Evolutionary conservation across 2,113 vertebrate species (phyloP), one percentile per base, ranked within the genome.

Genomic region (Alligator mississippiensis): DNA sequence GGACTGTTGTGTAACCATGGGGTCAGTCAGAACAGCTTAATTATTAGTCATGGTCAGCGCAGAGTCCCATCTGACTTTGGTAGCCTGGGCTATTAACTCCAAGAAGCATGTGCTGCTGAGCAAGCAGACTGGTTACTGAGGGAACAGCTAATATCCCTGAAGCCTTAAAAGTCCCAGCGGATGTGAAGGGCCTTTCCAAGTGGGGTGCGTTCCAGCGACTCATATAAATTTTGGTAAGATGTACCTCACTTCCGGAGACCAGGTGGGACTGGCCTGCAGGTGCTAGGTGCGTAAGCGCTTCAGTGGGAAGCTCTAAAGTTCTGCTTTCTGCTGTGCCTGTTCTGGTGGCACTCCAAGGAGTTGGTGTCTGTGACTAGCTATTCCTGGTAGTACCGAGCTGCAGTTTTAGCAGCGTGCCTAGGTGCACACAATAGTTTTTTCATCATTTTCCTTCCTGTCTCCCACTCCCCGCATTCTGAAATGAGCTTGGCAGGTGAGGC

Each of bases 21-120:
- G 75, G 38, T 19, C 79, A 74, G 18, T 13, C 80, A 27, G 28
- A 0, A 0, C 66, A 18, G 90, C 47, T 97, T 97, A 97, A 97
- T 96, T 18, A 97, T 97, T 96, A 90, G 63, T 57, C 47, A n/a
- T 11, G 22, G 0, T 9, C 3, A 4, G 34, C 85, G 87, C 34
- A 1, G 3, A 24, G 66, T 74, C 58, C 55, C 58, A 77, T 61
- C 74, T 57, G 66, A 4, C 28, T 59, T 54, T 66, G 30, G 76
- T 78, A 77, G 5, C 18, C 19, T 55, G 47, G 89, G 14, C 9
- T 1, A 1, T 66, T 84, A 79, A 47, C 70, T 88, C 70, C n/a
- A 12, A 68, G 81, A 90, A 8, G 18, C 58, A 75, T 30, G 5
- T 19, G 2, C 24, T 24, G 61, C 84, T 68, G n/a, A 72, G 76